Base-by-base conservation (phyloP, 2,888 invertebrate genomes). In the Nowickia ferox region DNA sequence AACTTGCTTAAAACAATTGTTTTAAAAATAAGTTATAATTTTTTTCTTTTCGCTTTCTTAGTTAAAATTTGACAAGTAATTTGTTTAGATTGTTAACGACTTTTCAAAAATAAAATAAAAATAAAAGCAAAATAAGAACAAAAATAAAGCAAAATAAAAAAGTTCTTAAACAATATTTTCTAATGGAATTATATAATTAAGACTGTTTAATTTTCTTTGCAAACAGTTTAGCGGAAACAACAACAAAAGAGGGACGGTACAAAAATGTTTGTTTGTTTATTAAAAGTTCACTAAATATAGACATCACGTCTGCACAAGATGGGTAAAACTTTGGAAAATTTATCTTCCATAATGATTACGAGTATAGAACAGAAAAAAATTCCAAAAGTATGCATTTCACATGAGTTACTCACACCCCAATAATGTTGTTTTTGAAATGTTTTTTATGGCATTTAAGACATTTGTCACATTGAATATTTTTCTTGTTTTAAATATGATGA, bases 71-170 rank as follows among this genome's bases (percentile, higher is more conserved):
- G 9, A 59, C 38, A 72, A 72, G 44, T 42, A 48, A 59, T 72
- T 59, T 72, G 38, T 72, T 72, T 44, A 30, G 57, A 13, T 72
- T 48, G 17, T 48, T 48, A 71, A 44, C 46, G 59, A 72, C 13
- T 38, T 72, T 46, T 30, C 57, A 15, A 30, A 17, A 46, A 55
- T 55, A 55, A 2, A 17, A 53, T 17, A 53, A 51, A 19, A 42
- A 38, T 17, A 30, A 5, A 30, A 30, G 30, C 30, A 30, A 30
- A 30, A 30, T 30, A 30, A 30, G 30, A 30, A 30, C 30, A 30
- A 30, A 30, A 30, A 30, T 6, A 6, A 30, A 30, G 6, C 30
- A 30, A 68, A 68, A 38, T n/a, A 9, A 51, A 51, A 40, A n/a
- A 69, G 40, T 38, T 22, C 22, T 22, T 69, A 15, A 55, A 71